phyloP scores from a whole-genome alignment of 2,888 invertebrate species.

The Drosophila koepferae region DNA sequence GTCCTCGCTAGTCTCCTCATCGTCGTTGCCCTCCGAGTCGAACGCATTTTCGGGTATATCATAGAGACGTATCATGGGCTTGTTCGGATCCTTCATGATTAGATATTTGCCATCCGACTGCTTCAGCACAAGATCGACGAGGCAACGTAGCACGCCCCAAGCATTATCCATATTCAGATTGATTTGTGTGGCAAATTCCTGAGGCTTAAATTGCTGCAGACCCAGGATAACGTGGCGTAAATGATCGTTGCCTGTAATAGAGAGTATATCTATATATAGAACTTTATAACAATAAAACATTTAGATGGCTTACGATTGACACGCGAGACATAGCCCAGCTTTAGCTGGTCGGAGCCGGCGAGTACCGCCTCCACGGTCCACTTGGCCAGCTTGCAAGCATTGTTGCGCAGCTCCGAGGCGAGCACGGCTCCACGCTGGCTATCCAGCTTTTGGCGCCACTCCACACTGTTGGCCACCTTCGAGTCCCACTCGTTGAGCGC shows the following conservation, averaged over 20 bases:
- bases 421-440: constrained; percentile 98
- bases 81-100: constrained; percentile 99
- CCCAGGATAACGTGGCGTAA: constrained; percentile 98
- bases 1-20: constrained; percentile 70
- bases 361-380: constrained; percentile 98
- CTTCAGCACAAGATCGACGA: constrained; percentile 98
- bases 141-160: constrained; percentile 98
- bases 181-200: constrained; percentile 99
- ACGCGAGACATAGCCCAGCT: constrained; percentile 99
- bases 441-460: constrained; percentile 99
- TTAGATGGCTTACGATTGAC: constrained; percentile 87
- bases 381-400: constrained; percentile 99
- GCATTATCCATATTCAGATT: constrained; percentile 99
- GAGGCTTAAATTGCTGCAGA: constrained; percentile 98
- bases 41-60: constrained; percentile 99
- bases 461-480: constrained; percentile 97
- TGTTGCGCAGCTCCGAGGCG: constrained; percentile 98
- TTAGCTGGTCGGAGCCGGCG: constrained; percentile 98
- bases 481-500: constrained; percentile 99
- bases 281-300: neutral
- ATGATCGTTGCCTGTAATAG: constrained; percentile 88
- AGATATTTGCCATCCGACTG: constrained; percentile 98
- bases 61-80: constrained; percentile 98
- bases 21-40: constrained; percentile 90
- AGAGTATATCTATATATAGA: neutral